Conservation (phyloP, 2,888 invertebrate species). For the Anagyrus pseudococci region DNA sequence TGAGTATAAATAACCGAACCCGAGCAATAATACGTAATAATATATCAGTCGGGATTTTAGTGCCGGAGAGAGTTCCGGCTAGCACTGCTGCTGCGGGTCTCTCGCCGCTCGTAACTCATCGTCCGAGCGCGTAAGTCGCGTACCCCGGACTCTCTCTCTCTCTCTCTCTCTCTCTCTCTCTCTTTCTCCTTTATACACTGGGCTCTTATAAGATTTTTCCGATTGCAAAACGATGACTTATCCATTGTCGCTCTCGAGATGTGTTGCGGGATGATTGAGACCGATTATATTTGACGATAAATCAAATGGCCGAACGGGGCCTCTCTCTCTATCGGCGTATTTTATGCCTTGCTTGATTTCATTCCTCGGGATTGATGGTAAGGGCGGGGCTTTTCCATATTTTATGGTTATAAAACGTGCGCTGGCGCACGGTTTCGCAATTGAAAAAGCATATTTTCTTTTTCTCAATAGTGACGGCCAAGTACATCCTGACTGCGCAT, state of each 20-base stretch:
- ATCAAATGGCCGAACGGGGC: no score
- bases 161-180: background rate
- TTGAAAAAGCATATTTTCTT: slow-evolving; percentile 2
- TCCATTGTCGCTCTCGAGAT: no score
- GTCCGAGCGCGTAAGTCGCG: slow-evolving; percentile 46
- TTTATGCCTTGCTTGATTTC: slow-evolving; percentile 6
- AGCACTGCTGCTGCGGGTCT: slow-evolving; percentile 58
- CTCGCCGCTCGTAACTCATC: slow-evolving; percentile 62
- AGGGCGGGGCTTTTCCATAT: background rate
- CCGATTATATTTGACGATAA: no score
- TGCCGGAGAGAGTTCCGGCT: no score
- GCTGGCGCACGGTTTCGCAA: background rate
- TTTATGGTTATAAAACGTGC: background rate
- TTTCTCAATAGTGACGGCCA: background rate
- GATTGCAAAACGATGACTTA: no score
- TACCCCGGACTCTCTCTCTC: slow-evolving; percentile 3
- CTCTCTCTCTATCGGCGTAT: slow-evolving; percentile 1
- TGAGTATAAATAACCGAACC: slow-evolving; percentile 62
- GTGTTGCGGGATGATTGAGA: no score
- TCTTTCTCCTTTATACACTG: background rate
- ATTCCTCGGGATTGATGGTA: slow-evolving; percentile 1
- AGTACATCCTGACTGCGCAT: no score
- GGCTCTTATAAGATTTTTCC: no score
- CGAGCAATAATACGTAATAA: slow-evolving; percentile 63
- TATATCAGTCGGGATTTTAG: slow-evolving; percentile 63